Percentiles rank a stretch among this genome's conserved stretches.
These are phyloP conservation scores for Ypsolopha sequella DNA, from an alignment of 2,888 invertebrate species.

Conservation along the genomic window DNA sequence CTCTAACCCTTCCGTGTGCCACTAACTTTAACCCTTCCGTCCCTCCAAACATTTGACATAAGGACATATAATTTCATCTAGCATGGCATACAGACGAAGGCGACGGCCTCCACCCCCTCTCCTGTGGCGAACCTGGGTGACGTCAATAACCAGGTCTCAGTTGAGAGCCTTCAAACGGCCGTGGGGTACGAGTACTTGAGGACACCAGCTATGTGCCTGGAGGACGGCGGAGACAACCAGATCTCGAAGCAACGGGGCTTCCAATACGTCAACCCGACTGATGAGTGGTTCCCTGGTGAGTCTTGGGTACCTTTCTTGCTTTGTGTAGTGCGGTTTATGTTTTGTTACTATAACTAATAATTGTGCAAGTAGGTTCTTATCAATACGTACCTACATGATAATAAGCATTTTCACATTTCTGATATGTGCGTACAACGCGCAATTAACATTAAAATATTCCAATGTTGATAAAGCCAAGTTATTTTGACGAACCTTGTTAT, in stretches of 20 bases:
- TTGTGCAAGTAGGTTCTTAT: no score
- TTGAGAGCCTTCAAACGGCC: conserved; percentile 80
- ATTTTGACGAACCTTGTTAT: no score
- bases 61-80: conserved; percentile 67
- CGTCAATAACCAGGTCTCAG: conserved; percentile 77
- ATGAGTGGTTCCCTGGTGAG: conserved; percentile 88
- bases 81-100: conserved; percentile 86
- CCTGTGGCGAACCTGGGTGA: conserved; percentile 87
- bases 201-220: conserved; percentile 75
- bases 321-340: neutral
- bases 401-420: no score
- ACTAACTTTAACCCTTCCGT: conserved; percentile 23
- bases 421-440: no score
- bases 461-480: no score
- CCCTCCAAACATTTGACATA: conserved; percentile 25
- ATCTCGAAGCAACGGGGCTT: conserved; percentile 86
- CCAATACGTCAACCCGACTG: conserved; percentile 87
- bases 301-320: conserved; percentile 3
- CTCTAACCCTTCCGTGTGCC: conserved; percentile 12
- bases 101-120: conserved; percentile 87
- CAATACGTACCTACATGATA: no score
- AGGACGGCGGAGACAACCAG: conserved; percentile 79
- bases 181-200: conserved; percentile 88
- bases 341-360: no score
- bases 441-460: no score